Conservation (phyloP, 2,113 vertebrate genomes). For the Mus pahari region DNA sequence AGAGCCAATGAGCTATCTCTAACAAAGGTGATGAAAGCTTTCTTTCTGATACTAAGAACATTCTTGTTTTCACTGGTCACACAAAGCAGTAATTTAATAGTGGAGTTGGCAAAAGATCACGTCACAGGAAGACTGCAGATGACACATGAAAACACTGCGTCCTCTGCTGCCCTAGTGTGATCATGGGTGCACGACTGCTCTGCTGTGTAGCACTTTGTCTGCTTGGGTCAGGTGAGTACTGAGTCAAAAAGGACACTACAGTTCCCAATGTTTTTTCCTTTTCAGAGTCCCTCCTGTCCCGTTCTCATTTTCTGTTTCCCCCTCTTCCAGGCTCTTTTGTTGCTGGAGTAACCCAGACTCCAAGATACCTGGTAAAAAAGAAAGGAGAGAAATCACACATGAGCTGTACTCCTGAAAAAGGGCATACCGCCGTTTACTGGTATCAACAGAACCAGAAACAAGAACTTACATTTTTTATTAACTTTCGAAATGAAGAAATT, state of each 20-base stretch:
- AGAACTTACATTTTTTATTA: constrained; percentile 35
- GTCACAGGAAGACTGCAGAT: not conserved
- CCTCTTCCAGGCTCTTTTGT: not conserved
- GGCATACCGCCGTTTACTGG: not conserved
- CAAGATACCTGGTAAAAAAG: not conserved
- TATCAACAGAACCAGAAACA: constrained; percentile 36
- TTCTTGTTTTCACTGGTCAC: not conserved
- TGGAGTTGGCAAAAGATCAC: not conserved
- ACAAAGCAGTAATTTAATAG: not conserved
- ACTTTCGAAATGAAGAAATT: not conserved
- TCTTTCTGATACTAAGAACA: not conserved
- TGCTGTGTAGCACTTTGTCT: constrained; percentile 13
- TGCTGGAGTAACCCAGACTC: constrained; percentile 19
- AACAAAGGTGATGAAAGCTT: not conserved
- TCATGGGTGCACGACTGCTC: not conserved
- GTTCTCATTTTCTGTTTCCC: not conserved
- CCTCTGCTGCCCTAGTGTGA: not conserved
- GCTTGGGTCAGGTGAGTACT: not conserved
- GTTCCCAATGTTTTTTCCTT: not conserved
- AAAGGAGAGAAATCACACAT: constrained; percentile 44
- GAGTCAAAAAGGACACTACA: not conserved
- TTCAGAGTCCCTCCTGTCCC: not conserved
- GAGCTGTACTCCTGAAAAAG: not conserved
- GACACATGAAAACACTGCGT: not conserved
- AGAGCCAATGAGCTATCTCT: not conserved